phyloP scores from a whole-genome alignment of 2,113 vertebrate species.

The Pristiophorus japonicus region DNA sequence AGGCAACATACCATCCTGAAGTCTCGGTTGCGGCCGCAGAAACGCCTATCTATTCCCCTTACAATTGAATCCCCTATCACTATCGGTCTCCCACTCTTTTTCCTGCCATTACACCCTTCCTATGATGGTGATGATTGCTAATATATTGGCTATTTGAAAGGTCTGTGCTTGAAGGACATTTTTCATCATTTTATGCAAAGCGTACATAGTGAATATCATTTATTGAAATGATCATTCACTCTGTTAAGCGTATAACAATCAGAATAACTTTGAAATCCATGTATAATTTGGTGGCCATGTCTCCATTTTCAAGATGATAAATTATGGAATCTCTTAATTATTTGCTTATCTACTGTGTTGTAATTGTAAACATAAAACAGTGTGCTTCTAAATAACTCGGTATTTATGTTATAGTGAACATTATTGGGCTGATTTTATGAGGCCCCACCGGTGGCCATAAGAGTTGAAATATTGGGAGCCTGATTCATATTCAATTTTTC shows the following conservation, averaged over 20 bases:
- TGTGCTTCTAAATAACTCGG: background rate
- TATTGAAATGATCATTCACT: background rate
- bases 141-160: background rate
- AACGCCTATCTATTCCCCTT: too few relatives aligned
- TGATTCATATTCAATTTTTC: background rate
- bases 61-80: too few relatives aligned
- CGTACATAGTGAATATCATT: background rate
- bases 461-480: background rate
- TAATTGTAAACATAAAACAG: background rate
- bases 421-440: background rate
- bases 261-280: background rate
- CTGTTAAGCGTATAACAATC: background rate
- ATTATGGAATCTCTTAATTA: background rate
- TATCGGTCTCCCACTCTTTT: too few relatives aligned
- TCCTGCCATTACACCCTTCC: too few relatives aligned
- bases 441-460: background rate
- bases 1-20: too few relatives aligned
- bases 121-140: too few relatives aligned
- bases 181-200: background rate
- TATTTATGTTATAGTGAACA: background rate
- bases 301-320: background rate
- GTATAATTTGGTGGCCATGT: background rate
- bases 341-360: background rate
- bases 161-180: background rate
- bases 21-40: too few relatives aligned